These are phyloP conservation scores for Callyntrura guangdongensis DNA, from an alignment of 2,888 invertebrate species.

Conservation along the genomic window DNA sequence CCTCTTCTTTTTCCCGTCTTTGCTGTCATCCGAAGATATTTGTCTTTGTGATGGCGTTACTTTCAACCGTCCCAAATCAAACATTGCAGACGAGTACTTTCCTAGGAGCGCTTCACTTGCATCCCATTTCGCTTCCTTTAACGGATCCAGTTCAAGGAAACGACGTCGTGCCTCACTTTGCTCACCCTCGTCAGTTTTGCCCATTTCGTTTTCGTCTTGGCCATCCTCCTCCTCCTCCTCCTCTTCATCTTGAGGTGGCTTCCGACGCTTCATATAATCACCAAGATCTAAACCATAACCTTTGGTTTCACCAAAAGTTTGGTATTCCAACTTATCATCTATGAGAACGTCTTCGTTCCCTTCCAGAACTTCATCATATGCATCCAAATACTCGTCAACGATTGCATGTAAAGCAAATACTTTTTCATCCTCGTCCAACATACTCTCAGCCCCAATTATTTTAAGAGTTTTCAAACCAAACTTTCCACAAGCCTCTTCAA, in stretches of 20 bases:
- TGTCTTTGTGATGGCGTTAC: constrained; percentile 22
- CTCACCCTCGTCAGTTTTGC: not conserved
- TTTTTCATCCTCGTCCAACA: constrained; percentile 62
- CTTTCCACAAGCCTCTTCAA: constrained; percentile 69
- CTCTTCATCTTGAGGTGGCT: not conserved
- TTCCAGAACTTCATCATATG: constrained; percentile 70
- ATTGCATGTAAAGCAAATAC: constrained; percentile 59
- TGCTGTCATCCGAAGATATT: constrained; percentile 22
- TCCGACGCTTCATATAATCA: constrained; percentile 48
- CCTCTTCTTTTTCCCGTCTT: not conserved
- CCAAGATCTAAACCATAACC: constrained; percentile 63
- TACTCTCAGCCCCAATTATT: constrained; percentile 64
- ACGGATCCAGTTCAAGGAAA: constrained; percentile 50
- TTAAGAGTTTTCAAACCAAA: constrained; percentile 73
- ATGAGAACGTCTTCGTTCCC: constrained; percentile 68
- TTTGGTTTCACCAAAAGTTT: constrained; percentile 63
- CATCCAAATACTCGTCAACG: constrained; percentile 67
- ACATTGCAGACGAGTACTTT: constrained; percentile 16
- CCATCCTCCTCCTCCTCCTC: not conserved
- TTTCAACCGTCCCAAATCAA: constrained; percentile 39
- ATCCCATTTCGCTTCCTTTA: constrained; percentile 57
- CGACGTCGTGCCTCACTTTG: not conserved
- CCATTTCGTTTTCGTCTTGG: not conserved
- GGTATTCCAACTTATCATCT: constrained; percentile 58
- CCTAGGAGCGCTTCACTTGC: not conserved